These are phyloP conservation scores for Machaerirhynchus nigripectus DNA, from an alignment of 2,113 vertebrate species.

Conservation along the genomic window DNA sequence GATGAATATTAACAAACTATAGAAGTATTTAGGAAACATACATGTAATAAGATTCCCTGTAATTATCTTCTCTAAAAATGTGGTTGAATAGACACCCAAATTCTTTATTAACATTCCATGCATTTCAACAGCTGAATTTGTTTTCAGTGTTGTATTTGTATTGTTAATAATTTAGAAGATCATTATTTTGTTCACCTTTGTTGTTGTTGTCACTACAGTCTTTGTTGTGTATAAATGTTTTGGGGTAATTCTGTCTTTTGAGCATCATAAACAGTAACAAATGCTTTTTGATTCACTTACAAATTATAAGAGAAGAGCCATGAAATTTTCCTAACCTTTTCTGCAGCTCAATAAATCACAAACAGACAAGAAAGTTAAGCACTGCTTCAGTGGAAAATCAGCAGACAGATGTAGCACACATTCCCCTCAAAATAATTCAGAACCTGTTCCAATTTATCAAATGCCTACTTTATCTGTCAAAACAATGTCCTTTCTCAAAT, in stretches of 20 bases:
- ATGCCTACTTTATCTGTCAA: constrained; percentile 85
- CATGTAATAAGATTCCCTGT: not conserved
- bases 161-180: constrained; percentile 49
- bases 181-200: constrained; percentile 39
- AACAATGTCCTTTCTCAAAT: constrained; percentile 83
- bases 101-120: not conserved
- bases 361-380: constrained; percentile 82
- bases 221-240: constrained; percentile 67
- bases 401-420: constrained; percentile 80
- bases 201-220: constrained; percentile 38
- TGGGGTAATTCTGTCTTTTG: constrained; percentile 69
- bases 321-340: constrained; percentile 83
- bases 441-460: constrained; percentile 88
- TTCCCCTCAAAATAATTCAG: constrained; percentile 84
- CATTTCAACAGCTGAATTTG: not conserved
- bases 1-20: not conserved
- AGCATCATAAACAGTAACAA: constrained; percentile 78
- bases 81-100: not conserved
- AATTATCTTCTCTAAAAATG: not conserved
- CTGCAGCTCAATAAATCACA: constrained; percentile 83
- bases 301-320: constrained; percentile 78
- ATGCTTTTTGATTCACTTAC: constrained; percentile 80
- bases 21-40: not conserved
- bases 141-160: not conserved
- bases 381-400: constrained; percentile 78